Evolutionary conservation across 92 coral and sea anemone species (phyloP), one percentile per base, ranked within the genome.

Genomic region (Bergia sp.): DNA sequence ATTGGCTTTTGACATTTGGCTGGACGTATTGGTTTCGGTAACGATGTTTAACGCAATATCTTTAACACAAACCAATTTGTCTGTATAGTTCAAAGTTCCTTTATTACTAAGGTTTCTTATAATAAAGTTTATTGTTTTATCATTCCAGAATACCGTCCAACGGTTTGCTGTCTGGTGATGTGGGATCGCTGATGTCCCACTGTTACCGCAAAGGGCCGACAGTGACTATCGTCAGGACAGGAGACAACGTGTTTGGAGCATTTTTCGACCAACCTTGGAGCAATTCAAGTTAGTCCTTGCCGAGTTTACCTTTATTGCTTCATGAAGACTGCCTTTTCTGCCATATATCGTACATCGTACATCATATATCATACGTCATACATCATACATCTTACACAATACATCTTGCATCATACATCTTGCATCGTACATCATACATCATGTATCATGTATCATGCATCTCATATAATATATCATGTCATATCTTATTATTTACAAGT

Each of bases 141-240:
- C 7, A 1, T 71, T 69, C n/a, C 37, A 84, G 87, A 84, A 47
- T n/a, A 15, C n/a, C 80, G 3, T 41, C 80, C 50, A 36, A 2
- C 5, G 64, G 78, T 37, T 84, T 55, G 50, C 9, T 71, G 4
- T 23, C 77, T 47, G 43, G 67, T 49, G 29, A 37, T 6, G 43
- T 37, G 37, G 23, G 3, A 29, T 5, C 21, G 16, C 79, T 84
- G 21, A 44, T 67, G 65, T 23, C 87, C 71, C 3, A 3, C 21
- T 84, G 87, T 37, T 8, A 21, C 58, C 42, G 47, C 15, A 84
- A 69, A 71, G 87, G 87, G 43, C 87, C 87, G 0, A 84, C 87
- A 6, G 29, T 84, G 4, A 72, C 79, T 29, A 45, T 84, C 12
- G 71, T 84, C 3, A 84, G 87, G 23, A 55, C 87, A 71, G 39